Evolutionary conservation across 2,113 vertebrate genomes (phyloP), one percentile per base, ranked within the genome.

Genomic region (Stomatorhinus ivindoensis): DNA sequence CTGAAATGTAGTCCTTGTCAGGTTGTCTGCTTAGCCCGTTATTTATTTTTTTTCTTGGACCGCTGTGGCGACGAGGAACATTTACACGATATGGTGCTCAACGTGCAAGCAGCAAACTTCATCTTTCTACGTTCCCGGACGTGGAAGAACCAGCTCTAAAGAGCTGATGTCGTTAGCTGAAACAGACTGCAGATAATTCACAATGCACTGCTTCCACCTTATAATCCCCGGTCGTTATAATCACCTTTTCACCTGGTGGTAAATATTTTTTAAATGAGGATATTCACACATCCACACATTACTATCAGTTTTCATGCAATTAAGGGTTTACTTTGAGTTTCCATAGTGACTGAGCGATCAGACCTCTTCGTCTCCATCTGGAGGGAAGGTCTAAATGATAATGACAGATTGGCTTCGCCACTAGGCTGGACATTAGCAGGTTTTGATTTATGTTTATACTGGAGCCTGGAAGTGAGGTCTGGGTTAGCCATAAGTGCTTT

Each of bases 341-440:
- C 83, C 83, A 85, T 50, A 85, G 83, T 85, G 46, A 85, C 46
- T 24, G 61, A 91, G 91, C 48, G 31, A 42, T 88, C 39, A 11
- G 44, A 51, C 65, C 53, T 65, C 2, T 24, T 47, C 80, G 17
- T 51, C 46, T 27, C 58, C 21, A 48, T 48, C 83, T 50, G 82
- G 73, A 69, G 42, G 19, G 21, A 73, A 27, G 58, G 69, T 46
- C 50, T 5, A 85, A 48, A 35, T 42, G 90, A 90, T 76, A 92
- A 93, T 94, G 94, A 95, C 94, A 94, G 93, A 95, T 94, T 93
- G 91, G 92, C 92, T 90, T 92, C 53, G 88, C 92, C 80, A 90
- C 92, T 95, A 95, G 95, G 94, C 93, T 93, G 94, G 93, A 95
- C 94, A 92, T 91, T 94, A 94, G 94, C 93, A 94, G 90, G 87